phyloP scores from a whole-genome alignment of 2,113 vertebrate genomes.

The Camelus bactrianus region DNA sequence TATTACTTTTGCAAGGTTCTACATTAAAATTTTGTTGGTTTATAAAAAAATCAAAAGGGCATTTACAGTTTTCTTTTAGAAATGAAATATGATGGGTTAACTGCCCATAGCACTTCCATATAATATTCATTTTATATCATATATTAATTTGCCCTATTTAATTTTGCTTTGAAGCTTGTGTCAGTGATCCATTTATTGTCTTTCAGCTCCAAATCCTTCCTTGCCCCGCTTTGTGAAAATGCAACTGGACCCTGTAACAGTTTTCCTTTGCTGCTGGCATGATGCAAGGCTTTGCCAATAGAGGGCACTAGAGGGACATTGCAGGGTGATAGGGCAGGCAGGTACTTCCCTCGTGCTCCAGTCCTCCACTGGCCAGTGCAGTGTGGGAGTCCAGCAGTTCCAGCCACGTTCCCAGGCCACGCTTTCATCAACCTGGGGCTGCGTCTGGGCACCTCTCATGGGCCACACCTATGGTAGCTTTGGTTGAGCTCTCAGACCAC shows the following conservation, averaged over 20 bases:
- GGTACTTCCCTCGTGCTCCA: background rate
- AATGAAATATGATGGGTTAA: conserved; percentile 24
- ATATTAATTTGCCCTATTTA: background rate
- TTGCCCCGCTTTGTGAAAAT: background rate
- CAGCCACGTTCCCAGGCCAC: background rate
- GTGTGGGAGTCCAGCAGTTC: background rate
- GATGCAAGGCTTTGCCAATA: background rate
- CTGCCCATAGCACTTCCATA: background rate
- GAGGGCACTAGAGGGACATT: background rate
- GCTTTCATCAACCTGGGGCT: background rate
- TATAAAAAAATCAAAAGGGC: background rate
- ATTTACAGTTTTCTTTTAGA: conserved; percentile 48
- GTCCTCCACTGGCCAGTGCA: background rate
- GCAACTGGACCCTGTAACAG: background rate
- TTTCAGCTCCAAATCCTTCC: background rate
- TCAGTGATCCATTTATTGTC: background rate
- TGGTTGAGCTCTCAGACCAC: background rate
- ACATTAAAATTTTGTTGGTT: conserved; percentile 51
- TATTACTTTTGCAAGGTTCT: conserved; percentile 21
- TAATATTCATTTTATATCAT: background rate
- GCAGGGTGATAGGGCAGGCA: background rate
- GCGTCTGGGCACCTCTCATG: background rate
- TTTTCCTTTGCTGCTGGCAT: background rate
- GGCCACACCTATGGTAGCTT: background rate
- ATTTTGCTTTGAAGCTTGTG: background rate